These are phyloP conservation scores for Malurus cyaneus DNA, from an alignment of 2,113 vertebrate species.

Conservation along the genomic window DNA sequence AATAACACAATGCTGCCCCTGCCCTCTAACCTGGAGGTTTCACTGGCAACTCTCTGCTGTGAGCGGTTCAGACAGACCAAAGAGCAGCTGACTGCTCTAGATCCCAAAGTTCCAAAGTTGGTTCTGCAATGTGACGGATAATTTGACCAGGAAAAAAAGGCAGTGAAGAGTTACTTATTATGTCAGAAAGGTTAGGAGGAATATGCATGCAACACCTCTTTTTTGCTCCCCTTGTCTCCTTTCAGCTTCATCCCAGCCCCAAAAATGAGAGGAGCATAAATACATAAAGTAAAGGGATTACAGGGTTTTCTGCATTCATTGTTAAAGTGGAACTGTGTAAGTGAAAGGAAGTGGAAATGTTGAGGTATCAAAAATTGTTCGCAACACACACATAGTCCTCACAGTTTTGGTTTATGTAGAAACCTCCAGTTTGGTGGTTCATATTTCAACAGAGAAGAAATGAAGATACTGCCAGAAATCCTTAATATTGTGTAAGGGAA, in stretches of 20 bases:
- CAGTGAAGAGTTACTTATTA: neutral
- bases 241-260: neutral
- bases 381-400: neutral
- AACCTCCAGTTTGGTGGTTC: neutral
- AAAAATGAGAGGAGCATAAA: neutral
- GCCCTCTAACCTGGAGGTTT: neutral
- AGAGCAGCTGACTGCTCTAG: neutral
- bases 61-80: neutral
- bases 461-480: neutral
- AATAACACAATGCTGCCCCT: neutral
- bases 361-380: neutral
- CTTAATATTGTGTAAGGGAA: neutral
- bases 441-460: neutral
- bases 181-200: neutral
- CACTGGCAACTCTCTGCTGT: neutral
- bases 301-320: neutral
- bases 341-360: neutral
- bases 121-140: neutral
- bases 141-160: fast-evolving
- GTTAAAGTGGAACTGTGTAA: neutral
- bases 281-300: neutral
- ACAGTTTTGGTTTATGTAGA: neutral
- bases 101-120: neutral
- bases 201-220: neutral
- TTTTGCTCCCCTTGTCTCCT: neutral